phyloP scores from a whole-genome alignment of 1,140 invertebrate genomes.

The Drosophila chauvacae region DNA sequence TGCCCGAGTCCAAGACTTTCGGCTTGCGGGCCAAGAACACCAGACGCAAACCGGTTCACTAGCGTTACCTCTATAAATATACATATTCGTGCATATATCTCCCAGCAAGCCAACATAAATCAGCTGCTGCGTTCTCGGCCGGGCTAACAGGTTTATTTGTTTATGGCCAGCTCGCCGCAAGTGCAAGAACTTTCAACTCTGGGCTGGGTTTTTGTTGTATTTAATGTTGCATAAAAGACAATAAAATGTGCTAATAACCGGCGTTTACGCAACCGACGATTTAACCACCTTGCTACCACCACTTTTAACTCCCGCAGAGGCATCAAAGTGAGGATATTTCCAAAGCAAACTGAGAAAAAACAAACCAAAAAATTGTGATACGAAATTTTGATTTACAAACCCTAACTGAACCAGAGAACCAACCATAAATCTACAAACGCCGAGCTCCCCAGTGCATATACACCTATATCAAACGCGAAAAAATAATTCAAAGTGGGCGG shows the following conservation, averaged over 20 bases:
- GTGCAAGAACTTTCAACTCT: conserved; percentile 50
- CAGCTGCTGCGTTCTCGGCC: conserved; percentile 56
- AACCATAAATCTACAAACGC: conserved; percentile 28
- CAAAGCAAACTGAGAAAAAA: conserved; percentile 37
- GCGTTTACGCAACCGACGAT: conserved; percentile 22
- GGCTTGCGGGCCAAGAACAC: conserved; percentile 39
- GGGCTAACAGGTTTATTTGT: conserved; percentile 77
- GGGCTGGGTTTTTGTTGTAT: conserved; percentile 24
- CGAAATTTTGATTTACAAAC: conserved; percentile 40
- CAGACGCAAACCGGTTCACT: conserved; percentile 61
- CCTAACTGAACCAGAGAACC: conserved; percentile 31
- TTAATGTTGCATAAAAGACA: conserved; percentile 19
- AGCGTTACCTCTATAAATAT: conserved; percentile 35
- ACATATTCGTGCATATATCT: conserved; percentile 32
- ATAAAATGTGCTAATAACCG: conserved; percentile 41
- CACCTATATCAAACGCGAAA: conserved; percentile 28
- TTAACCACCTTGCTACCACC: conserved; percentile 17
- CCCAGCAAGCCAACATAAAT: conserved; percentile 67
- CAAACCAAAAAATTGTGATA: conserved; percentile 51
- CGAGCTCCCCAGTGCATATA: conserved; percentile 28
- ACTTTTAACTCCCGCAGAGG: conserved; percentile 11
- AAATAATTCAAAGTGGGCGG: conserved; percentile 59
- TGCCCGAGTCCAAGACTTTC: conserved; percentile 49
- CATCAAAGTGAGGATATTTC: conserved; percentile 26
- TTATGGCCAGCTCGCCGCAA: conserved; percentile 45